These are phyloP conservation scores for Stichopus chloronotus DNA, from an alignment of 35 echinoderm and acorn worm species.

Conservation along the genomic window DNA sequence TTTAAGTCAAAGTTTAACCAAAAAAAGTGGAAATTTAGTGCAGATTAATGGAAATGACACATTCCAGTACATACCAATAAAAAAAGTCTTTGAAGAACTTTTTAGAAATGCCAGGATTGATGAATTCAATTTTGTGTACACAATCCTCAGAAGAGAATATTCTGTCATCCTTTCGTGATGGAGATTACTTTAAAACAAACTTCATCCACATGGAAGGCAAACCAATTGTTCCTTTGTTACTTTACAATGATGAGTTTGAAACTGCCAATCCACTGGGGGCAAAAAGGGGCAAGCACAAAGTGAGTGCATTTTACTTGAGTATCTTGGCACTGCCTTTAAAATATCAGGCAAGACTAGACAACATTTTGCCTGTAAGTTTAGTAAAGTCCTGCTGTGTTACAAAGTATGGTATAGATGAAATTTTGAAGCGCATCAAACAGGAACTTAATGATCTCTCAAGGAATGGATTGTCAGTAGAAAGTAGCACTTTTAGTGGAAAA, in stretches of 20 bases:
- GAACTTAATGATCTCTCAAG: neutral
- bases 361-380: slow-evolving; percentile 35
- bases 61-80: slow-evolving; percentile 36
- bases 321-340: neutral
- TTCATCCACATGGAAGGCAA: neutral
- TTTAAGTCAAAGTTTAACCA: slow-evolving; percentile 23
- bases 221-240: slow-evolving; percentile 19
- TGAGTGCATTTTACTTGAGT: slow-evolving; percentile 40
- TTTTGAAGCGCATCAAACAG: slow-evolving; percentile 13
- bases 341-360: slow-evolving; percentile 43
- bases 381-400: slow-evolving; percentile 30
- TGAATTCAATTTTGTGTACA: slow-evolving; percentile 21
- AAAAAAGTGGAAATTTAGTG: slow-evolving; percentile 2
- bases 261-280: slow-evolving; percentile 49
- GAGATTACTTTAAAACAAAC: slow-evolving; percentile 29
- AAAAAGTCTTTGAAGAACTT: slow-evolving; percentile 25
- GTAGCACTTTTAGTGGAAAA: slow-evolving; percentile 1
- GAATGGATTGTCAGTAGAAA: neutral
- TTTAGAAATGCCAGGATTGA: slow-evolving; percentile 52
- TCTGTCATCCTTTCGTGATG: slow-evolving; percentile 39
- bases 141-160: slow-evolving; percentile 5
- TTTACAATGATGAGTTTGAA: slow-evolving; percentile 60
- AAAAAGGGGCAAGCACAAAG: slow-evolving; percentile 36
- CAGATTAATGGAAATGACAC: slow-evolving; percentile 30
- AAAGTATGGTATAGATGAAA: slow-evolving; percentile 52